Evolutionary conservation across 2,113 vertebrate genomes (phyloP), one percentile per base, ranked within the genome.

Genomic region (Sciurus niger): DNA sequence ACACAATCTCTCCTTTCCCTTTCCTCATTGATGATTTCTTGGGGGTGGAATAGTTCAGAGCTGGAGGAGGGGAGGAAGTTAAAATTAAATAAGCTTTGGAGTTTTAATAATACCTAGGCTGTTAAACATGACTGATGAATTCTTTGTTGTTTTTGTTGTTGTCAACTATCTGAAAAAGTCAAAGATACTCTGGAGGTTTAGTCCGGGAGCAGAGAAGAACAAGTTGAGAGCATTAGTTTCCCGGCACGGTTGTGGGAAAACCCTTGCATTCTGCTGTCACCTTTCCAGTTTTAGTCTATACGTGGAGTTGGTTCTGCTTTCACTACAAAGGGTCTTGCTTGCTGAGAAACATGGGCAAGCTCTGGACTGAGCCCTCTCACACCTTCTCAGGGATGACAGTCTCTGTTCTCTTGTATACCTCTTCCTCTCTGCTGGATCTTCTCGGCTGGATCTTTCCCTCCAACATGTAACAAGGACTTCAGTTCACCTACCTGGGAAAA

Each of bases 261-360:
- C 24, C 72, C 10, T 60, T 51, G 74, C 18, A 83, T 90, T 77
- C 60, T 94, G 92, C 90, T 90, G 51, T n/a, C 30, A n/a, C 55
- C 63, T 89, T 85, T 78, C 53, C 24, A 63, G 46, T 79, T 92
- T 73, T 53, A 34, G 11, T 79, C 83, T 95, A 63, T 37, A 63
- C 20, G 22, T 28, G 55, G 48, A 89, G 72, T 82, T 78, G 70
- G 13, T 46, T 88, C 65, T 55, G 48, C n/a, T 4, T 83, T 51
- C 46, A 58, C 11, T n/a, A 60, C 30, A 43, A 53, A 84, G 72
- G 10, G 20, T n/a, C 73, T 58, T 24, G 12, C 72, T 72, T 94
- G 73, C 67, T 48, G 51, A 63, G 58, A 53, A 51, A n/a, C 9
- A 18, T 6, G 0, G 67, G 4, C 67, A 51, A 34, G 16, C 85